Base-by-base conservation (phyloP, 2,113 vertebrate genomes). In the Chrysemys picta region DNA sequence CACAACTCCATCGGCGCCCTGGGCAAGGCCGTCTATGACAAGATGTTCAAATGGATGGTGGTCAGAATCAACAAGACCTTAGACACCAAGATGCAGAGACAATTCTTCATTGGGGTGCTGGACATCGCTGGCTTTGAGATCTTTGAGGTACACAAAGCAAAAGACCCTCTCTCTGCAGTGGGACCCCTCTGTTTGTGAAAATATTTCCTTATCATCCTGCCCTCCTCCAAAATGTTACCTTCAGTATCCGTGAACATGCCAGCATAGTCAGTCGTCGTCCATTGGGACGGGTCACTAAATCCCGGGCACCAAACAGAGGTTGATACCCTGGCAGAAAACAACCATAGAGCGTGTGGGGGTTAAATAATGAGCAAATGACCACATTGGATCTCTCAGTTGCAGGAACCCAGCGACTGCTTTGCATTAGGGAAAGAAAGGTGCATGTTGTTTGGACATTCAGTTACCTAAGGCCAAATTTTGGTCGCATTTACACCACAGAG, bases 1-100 rank as follows among this genome's bases (percentile, higher is more conserved):
- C 8, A 96, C 38, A 97, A 95, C 95, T 95, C 97, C 12, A 85
- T 90, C 0, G 76, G 97, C 17, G 96, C 97, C 1, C 91, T 97
- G 86, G 95, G 91, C 62, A 97, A 98, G 80, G 95, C 98, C 0
- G 2, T 96, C 91, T 96, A 96, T 1, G 93, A 97, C 92, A 97
- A 97, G 85, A 97, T 94, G 96, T 97, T 97, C 97, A 98, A 95
- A 95, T 97, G 97, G 96, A 84, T 98, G 84, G 95, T 97, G 85
- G 45, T 90, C 57, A 90, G 97, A 78, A 97, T 98, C 78, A 97
- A 95, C 85, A 97, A 96, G 93, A 97, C 94, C 25, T 31, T 95
- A 76, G 97, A 97, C 81, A 96, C 95, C 82, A 97, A 98, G 91
- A 91, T 93, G 83, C 96, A 97, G 85, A 94, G 97, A 24, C 97